Evolutionary conservation across 2,888 invertebrate species (phyloP).

Genomic region (Sinopyrophorus schimmeli): DNA sequence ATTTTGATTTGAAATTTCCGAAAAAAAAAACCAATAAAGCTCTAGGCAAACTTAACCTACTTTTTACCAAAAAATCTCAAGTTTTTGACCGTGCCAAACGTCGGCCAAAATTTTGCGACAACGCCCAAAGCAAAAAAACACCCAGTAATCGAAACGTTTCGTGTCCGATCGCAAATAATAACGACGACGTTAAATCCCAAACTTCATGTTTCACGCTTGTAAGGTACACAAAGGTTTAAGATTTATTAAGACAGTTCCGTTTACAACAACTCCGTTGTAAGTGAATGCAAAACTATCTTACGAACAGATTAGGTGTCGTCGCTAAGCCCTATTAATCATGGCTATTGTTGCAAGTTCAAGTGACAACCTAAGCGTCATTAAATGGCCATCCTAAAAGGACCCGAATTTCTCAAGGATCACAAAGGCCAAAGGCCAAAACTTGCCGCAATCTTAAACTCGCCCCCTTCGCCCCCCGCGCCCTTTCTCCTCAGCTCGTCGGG

Average conservation of each 20-base stretch:
- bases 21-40: no score
- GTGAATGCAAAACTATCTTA: conserved; percentile 32
- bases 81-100: no score
- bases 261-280: conserved; percentile 21
- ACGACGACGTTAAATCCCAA: background rate
- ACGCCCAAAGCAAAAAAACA: no score
- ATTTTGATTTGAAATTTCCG: no score
- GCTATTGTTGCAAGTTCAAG: conserved; percentile 40
- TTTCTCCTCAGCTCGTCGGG: no score
- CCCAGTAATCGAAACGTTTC: no score
- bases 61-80: no score
- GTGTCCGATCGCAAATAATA: no score
- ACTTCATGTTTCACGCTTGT: conserved; percentile 5
- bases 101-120: no score
- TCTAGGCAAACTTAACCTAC: no score
- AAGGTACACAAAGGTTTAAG: conserved; percentile 27
- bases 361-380: conserved; percentile 38
- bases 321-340: conserved; percentile 38
- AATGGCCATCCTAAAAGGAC: conserved; percentile 33
- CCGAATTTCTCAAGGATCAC: conserved; percentile 33
- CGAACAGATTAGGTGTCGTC: conserved; percentile 27
- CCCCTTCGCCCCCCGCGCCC: no score
- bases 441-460: conserved; percentile 25
- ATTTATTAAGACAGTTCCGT: conserved; percentile 38
- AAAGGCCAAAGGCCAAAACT: conserved; percentile 30